Base-by-base conservation (phyloP, 1,140 invertebrate species). In the Panulirus ornatus region DNA sequence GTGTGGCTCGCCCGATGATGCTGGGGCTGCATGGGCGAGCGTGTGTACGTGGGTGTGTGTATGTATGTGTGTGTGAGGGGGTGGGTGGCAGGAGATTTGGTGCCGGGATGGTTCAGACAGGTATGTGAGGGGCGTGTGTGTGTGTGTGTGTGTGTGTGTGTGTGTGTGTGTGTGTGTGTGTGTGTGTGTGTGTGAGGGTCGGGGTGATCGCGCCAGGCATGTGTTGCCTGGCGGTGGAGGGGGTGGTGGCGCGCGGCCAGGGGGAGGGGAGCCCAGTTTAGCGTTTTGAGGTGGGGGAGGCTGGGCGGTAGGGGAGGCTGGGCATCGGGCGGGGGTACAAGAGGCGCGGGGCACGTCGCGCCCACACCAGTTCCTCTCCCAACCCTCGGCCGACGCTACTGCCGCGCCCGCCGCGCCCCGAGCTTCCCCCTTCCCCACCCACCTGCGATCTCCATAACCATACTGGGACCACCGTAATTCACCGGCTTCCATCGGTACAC, bases 221-320 rank as follows among this genome's bases (percentile, higher is more conserved):
- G 58, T 16, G 79, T 34, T 84, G 47, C 22, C 14, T 70, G 63
- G 40, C 42, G 36, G 54, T 42, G 81, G 81, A n/a, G 54, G 36
- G 34, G 54, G 63, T 84, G 82, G 70, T 85, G 83, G 83, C 83
- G n/a, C 42, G 83, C 40, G 66, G 83, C 83, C 83, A 85, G 83
- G 38, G 58, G 83, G 40, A 3, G 44, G 66, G 83, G 66, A 73
- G 58, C 78, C 22, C 5, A 81, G 78, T 81, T 58, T 81, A 81
- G 78, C 38, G 58, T 81, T 81, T 81, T 81, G 38, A 81, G 83
- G 66, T 47, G 82, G 66, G 9, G 83, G 83, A 14, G 44, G 19
- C 36, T 34, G n/a, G n/a, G n/a, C n/a, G 83, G 83, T 66, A 85
- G 40, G 83, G 66, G 27, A 78, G 19, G 85, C 36, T 11, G 36